Conservation (phyloP, 2,797 vertebrate species). For the Squalus acanthias region DNA sequence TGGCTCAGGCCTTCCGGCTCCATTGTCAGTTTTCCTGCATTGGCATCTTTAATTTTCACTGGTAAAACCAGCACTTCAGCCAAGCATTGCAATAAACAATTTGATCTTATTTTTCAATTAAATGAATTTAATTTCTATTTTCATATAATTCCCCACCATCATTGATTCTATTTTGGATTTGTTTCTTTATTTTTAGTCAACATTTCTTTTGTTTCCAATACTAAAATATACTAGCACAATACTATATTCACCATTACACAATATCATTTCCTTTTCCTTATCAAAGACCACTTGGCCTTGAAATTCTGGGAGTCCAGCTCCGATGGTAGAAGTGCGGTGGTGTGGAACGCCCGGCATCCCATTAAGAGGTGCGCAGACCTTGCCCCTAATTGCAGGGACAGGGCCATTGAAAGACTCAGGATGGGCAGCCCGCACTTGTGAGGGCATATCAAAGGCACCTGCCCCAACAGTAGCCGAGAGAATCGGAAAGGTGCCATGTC, state of each 20-base stretch:
- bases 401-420: background rate
- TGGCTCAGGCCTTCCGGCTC: background rate
- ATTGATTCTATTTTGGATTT: background rate
- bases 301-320: background rate
- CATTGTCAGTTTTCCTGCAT: background rate
- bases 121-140: background rate
- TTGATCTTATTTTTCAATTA: constrained; percentile 3
- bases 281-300: background rate
- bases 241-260: background rate
- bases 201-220: background rate
- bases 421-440: too few relatives aligned
- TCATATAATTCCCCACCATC: background rate
- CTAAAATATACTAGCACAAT: background rate
- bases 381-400: background rate
- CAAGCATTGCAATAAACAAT: background rate
- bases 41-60: background rate
- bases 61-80: background rate
- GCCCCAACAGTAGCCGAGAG: background rate
- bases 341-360: background rate
- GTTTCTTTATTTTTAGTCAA: background rate
- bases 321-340: background rate
- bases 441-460: background rate
- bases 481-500: background rate
- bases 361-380: background rate
- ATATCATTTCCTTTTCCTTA: background rate